phyloP scores from a whole-genome alignment of 2,113 vertebrate species.

The Puffinus mauretanicus region DNA sequence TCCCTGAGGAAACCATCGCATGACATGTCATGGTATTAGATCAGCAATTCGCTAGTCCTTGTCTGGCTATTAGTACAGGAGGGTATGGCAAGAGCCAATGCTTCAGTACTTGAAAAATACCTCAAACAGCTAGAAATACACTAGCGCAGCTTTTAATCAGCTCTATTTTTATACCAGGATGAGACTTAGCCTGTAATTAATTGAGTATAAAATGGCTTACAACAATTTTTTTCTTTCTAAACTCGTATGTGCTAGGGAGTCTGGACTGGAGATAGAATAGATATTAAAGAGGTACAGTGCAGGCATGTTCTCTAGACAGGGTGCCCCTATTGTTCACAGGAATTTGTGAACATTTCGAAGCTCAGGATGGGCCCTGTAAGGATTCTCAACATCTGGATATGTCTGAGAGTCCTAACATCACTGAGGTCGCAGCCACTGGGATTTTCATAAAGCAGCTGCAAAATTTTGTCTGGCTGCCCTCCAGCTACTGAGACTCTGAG shows the following conservation, averaged over 20 bases:
- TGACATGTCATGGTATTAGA: background rate
- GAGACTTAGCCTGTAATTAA: background rate
- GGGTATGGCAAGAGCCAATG: background rate
- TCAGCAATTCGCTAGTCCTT: background rate
- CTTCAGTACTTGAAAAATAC: background rate
- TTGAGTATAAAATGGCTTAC: background rate
- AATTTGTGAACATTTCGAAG: background rate
- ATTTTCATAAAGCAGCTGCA: constrained; percentile 33
- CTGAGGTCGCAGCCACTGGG: background rate
- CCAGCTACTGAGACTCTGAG: background rate
- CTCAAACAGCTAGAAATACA: background rate
- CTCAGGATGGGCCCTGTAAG: background rate
- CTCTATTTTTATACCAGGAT: background rate
- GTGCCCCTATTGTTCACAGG: background rate
- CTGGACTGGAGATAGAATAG: background rate
- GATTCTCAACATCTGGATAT: background rate
- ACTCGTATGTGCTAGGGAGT: background rate
- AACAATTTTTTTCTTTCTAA: background rate
- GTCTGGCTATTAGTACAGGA: background rate
- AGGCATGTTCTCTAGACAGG: background rate
- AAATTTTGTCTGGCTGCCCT: constrained; percentile 33
- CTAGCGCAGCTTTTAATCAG: background rate
- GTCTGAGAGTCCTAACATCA: background rate
- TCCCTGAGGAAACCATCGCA: background rate
- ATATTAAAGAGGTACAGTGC: background rate